A percentile compares a stretch with the other conserved stretches of the same genome.
Conservation (phyloP, 1,140 invertebrate genomes). For the Eurosta solidaginis region DNA sequence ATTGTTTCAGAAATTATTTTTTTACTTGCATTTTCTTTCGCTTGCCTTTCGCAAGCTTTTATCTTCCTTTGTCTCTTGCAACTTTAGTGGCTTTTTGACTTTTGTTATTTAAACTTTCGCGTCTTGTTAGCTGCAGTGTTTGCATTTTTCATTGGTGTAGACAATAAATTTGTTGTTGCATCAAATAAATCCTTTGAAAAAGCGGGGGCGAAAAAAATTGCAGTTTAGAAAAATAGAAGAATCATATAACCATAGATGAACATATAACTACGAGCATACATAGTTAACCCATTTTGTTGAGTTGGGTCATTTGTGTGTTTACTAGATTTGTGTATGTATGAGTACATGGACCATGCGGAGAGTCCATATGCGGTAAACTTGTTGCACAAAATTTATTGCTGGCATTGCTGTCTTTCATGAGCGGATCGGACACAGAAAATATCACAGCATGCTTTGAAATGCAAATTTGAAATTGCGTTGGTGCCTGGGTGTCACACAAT, state of each 20-base stretch:
- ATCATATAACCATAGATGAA: not conserved
- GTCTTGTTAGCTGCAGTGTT: not conserved
- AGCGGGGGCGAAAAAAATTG: not conserved
- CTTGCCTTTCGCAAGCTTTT: not conserved
- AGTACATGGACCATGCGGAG: too few relatives aligned
- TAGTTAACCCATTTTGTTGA: not conserved
- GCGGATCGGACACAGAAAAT: too few relatives aligned
- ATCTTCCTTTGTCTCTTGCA: not conserved
- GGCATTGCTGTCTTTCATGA: too few relatives aligned
- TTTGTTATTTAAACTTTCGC: not conserved
- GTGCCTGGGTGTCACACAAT: too few relatives aligned
- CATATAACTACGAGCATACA: too few relatives aligned
- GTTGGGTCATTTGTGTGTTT: too few relatives aligned
- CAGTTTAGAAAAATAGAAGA: not conserved
- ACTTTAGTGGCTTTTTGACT: not conserved
- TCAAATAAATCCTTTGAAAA: not conserved
- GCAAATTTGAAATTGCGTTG: too few relatives aligned
- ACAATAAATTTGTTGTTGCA: slow-evolving; percentile 19
- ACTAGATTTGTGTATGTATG: too few relatives aligned
- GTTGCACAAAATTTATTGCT: too few relatives aligned
- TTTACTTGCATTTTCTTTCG: not conserved
- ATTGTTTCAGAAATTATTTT: not conserved
- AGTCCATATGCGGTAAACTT: too few relatives aligned
- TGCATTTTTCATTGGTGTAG: not conserved
- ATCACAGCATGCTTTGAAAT: too few relatives aligned